A percentile compares a stretch with the other conserved stretches of the same genome.
Evolutionary conservation across 2,888 invertebrate genomes (phyloP).

Genomic region (Halocaridina rubra): DNA sequence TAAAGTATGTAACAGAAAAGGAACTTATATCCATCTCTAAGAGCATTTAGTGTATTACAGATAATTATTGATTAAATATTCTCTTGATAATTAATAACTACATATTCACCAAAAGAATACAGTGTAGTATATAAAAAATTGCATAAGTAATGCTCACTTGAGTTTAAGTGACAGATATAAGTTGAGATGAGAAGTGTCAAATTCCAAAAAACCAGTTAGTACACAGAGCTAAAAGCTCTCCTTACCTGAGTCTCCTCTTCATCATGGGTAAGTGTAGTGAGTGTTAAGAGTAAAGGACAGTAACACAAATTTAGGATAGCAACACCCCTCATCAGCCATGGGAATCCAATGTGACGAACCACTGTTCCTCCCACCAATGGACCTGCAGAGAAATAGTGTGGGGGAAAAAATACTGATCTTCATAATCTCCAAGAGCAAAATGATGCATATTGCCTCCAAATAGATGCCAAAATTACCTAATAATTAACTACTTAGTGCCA

Average conservation of each 20-base stretch:
- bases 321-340: conserved; percentile 79
- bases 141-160: not conserved
- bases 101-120: not conserved
- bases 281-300: conserved; percentile 75
- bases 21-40: not conserved
- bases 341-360: conserved; percentile 78
- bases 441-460: too few relatives aligned
- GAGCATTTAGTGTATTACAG: not conserved
- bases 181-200: not conserved
- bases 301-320: conserved; percentile 79
- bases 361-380: conserved; percentile 81
- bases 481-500: not conserved
- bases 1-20: not conserved
- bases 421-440: too few relatives aligned
- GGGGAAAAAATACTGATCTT: too few relatives aligned
- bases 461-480: too few relatives aligned
- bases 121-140: not conserved
- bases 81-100: not conserved
- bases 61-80: too few relatives aligned
- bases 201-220: not conserved
- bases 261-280: conserved; percentile 60
- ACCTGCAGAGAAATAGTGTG: too few relatives aligned
- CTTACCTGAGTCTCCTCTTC: conserved; percentile 32
- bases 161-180: not conserved
- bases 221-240: not conserved